phyloP scores from a whole-genome alignment of 2,797 vertebrate genomes.

The Phylloscopus collybita region DNA sequence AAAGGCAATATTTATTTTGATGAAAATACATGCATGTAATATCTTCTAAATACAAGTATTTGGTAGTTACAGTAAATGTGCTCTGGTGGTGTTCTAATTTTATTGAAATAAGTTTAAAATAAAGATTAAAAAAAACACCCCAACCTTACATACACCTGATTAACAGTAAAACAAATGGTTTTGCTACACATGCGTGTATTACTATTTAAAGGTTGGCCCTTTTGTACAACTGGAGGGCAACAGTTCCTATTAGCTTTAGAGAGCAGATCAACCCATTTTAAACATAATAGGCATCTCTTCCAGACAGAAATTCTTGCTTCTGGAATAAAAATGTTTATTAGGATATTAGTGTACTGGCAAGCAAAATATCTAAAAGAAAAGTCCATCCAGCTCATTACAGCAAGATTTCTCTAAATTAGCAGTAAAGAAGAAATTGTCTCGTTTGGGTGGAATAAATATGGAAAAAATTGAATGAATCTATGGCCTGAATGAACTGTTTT shows the following conservation, averaged over 20 bases:
- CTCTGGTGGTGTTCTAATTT: background rate
- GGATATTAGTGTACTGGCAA: background rate
- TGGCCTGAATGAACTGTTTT: background rate
- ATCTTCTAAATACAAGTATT: background rate
- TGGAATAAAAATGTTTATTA: background rate
- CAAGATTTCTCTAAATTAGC: background rate
- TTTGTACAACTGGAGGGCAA: background rate
- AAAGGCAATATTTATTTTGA: background rate
- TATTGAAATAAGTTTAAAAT: background rate
- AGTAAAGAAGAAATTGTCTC: background rate
- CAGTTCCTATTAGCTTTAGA: constrained; percentile 15
- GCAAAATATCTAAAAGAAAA: constrained; percentile 22
- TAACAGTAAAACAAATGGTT: background rate
- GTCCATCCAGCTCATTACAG: background rate
- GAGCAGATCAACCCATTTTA: background rate
- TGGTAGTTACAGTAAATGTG: background rate
- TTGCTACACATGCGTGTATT: background rate
- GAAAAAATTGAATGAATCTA: background rate
- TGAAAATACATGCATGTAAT: background rate
- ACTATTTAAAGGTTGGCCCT: constrained; percentile 7
- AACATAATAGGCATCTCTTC: background rate
- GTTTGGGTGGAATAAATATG: background rate
- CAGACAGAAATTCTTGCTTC: background rate
- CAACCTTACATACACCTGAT: background rate
- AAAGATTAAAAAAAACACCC: background rate